phyloP scores from a whole-genome alignment of 2,888 invertebrate species.

The Caenorhabditis drosophilae region DNA sequence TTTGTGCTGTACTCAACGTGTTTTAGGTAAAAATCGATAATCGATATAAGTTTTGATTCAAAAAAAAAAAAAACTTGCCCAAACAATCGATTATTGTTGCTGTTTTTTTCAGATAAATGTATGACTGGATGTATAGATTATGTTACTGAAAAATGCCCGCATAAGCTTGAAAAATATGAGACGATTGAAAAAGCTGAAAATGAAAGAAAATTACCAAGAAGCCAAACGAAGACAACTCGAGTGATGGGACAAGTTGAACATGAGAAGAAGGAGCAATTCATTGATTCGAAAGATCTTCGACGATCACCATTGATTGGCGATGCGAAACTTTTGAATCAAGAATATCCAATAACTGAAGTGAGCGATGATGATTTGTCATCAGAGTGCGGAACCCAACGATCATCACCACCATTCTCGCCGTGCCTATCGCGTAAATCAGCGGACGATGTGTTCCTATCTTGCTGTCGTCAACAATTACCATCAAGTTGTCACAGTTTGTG shows the following conservation, averaged over 20 bases:
- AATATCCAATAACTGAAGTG: conserved; percentile 63
- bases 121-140: conserved; percentile 64
- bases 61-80: neutral
- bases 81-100: neutral
- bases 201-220: conserved; percentile 6
- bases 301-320: conserved; percentile 46
- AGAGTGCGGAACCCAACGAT: conserved; percentile 62
- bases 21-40: conserved; percentile 47
- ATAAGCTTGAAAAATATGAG: conserved; percentile 61
- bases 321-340: conserved; percentile 50
- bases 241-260: conserved; percentile 29
- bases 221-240: conserved; percentile 3
- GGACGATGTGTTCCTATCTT: conserved; percentile 64
- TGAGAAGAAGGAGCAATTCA: conserved; percentile 30
- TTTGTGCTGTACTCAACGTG: conserved; percentile 66
- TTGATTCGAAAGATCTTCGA: conserved; percentile 34
- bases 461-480: conserved; percentile 64
- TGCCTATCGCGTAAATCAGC: conserved; percentile 60
- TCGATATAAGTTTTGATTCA: no score
- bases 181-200: conserved; percentile 34
- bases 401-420: conserved; percentile 62
- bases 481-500: conserved; percentile 64
- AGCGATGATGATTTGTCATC: conserved; percentile 58
- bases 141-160: conserved; percentile 61
- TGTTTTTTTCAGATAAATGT: conserved; percentile 57